Evolutionary conservation across 2,113 vertebrate species (phyloP).

Genomic region (Lycocorax pyrrhopterus): DNA sequence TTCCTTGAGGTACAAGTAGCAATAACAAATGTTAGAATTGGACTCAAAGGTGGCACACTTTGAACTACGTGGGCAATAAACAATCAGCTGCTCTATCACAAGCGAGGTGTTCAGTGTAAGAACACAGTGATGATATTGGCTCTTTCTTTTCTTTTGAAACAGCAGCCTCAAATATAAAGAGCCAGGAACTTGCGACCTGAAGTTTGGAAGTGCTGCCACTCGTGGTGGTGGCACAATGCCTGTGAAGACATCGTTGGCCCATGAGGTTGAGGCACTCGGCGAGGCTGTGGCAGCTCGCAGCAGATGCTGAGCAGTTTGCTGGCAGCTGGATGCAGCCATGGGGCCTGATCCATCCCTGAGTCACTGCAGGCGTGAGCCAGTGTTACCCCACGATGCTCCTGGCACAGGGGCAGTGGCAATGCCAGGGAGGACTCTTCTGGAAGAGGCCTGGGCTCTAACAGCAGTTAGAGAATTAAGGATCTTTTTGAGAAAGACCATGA

Average conservation of each 20-base stretch:
- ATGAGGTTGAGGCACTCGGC: fast-evolving
- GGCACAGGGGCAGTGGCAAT: not conserved
- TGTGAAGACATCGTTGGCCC: not conserved
- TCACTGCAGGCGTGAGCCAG: not conserved
- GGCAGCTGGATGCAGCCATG: not conserved
- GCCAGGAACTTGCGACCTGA: not conserved
- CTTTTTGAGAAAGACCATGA: not conserved
- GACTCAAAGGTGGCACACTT: not conserved
- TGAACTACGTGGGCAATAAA: not conserved
- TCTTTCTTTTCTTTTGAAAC: not conserved
- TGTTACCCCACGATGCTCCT: fast-evolving
- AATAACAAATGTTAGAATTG: not conserved
- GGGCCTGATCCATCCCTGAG: not conserved
- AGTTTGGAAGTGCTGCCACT: not conserved
- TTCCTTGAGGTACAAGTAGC: not conserved
- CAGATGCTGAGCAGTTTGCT: not conserved
- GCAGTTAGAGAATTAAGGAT: not conserved
- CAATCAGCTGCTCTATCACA: not conserved
- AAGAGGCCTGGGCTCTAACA: not conserved
- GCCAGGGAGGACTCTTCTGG: not conserved
- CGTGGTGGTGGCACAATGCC: not conserved
- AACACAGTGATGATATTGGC: not conserved
- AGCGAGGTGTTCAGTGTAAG: fast-evolving
- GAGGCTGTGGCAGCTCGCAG: not conserved
- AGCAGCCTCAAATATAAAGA: not conserved